Evolutionary conservation across 2,113 vertebrate species (phyloP).

Genomic region (Cephalopterus ornatus): DNA sequence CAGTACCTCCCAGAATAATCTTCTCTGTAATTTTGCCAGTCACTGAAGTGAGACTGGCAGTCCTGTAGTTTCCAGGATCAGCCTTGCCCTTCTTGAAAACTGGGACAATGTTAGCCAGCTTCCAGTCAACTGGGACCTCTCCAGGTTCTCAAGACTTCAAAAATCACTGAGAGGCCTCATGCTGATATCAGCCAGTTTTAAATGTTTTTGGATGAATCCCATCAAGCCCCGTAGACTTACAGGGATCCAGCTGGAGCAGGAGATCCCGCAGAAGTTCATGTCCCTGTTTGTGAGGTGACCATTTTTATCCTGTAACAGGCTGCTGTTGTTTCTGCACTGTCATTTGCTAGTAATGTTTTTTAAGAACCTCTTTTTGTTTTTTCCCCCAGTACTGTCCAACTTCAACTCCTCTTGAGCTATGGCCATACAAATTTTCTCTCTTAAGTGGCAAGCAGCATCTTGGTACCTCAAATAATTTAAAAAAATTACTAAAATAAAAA

Average conservation of each 20-base stretch:
- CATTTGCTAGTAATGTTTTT: not conserved
- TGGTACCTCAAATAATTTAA: not conserved
- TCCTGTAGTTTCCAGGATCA: not conserved
- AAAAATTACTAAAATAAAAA: not conserved
- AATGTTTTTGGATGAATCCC: not conserved
- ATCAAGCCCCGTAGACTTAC: not conserved
- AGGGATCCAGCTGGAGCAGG: not conserved
- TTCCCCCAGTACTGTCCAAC: not conserved
- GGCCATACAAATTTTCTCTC: not conserved
- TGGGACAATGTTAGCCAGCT: not conserved
- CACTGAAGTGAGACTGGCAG: not conserved
- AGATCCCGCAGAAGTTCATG: not conserved
- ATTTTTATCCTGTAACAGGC: not conserved
- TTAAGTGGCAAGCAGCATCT: not conserved
- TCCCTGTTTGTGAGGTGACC: not conserved
- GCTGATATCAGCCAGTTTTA: not conserved
- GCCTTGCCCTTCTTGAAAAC: not conserved
- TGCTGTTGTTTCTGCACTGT: not conserved
- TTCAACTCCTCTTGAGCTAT: not conserved
- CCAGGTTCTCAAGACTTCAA: not conserved
- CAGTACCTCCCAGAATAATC: not conserved
- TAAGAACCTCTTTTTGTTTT: not conserved
- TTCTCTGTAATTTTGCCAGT: not conserved
- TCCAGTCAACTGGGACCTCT: not conserved
- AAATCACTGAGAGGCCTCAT: not conserved